These are phyloP conservation scores for Mythimna loreyi DNA, from an alignment of 2,888 invertebrate species.

Conservation along the genomic window DNA sequence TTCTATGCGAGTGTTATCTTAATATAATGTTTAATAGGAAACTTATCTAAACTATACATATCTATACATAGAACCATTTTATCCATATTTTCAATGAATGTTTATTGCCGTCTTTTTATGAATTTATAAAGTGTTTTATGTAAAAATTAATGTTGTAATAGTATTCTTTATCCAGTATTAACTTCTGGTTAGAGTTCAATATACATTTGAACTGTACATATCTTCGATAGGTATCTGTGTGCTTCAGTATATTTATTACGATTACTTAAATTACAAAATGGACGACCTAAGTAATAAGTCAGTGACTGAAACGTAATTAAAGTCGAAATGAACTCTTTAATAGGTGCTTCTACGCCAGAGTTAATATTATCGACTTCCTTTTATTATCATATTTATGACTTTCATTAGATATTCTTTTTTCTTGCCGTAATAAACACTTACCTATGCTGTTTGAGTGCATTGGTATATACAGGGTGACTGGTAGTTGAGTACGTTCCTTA, in stretches of 20 bases:
- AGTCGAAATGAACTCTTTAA: conserved; percentile 11
- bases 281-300: conserved; percentile 53
- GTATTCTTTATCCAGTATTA: conserved; percentile 67
- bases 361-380: background rate
- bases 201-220: conserved; percentile 65
- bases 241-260: conserved; percentile 59
- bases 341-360: conserved; percentile 16
- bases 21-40: conserved; percentile 47
- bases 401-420: background rate
- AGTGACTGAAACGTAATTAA: conserved; percentile 53
- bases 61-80: conserved; percentile 54
- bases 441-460: background rate
- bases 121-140: conserved; percentile 58
- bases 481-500: background rate
- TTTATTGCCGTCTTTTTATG: conserved; percentile 60
- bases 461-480: background rate
- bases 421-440: too few species aligned
- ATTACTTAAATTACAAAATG: conserved; percentile 39
- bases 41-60: conserved; percentile 65
- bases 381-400: background rate
- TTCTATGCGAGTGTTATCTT: conserved; percentile 38
- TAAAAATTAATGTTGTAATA: conserved; percentile 62
- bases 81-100: conserved; percentile 58
- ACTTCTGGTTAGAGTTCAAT: conserved; percentile 57
- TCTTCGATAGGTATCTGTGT: conserved; percentile 56